phyloP scores from a whole-genome alignment of 2,113 vertebrate genomes.

The Nestor notabilis region DNA sequence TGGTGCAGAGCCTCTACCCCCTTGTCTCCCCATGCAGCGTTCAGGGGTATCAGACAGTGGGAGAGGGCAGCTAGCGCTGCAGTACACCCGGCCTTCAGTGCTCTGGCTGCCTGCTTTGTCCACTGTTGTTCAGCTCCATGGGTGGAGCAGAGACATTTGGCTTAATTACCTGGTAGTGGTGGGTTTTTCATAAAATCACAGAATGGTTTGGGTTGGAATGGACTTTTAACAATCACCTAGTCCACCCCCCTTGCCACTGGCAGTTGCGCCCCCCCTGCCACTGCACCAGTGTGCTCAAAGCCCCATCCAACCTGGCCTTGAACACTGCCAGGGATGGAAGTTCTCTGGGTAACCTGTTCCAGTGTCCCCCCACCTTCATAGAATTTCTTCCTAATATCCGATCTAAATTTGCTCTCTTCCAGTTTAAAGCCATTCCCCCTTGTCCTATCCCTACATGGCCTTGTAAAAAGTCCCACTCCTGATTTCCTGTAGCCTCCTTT shows the following conservation, averaged over 20 bases:
- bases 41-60: accelerated
- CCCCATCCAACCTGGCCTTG: background rate
- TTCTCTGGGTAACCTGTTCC: background rate
- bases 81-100: accelerated
- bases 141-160: accelerated
- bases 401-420: background rate
- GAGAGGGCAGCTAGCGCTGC: background rate
- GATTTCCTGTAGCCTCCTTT: background rate
- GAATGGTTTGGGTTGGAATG: background rate
- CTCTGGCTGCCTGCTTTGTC: background rate
- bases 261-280: background rate
- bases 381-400: background rate
- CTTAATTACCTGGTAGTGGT: too few relatives aligned
- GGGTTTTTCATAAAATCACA: background rate
- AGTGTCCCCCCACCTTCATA: background rate
- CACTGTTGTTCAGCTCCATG: background rate
- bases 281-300: background rate
- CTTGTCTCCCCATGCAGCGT: accelerated
- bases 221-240: background rate
- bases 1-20: background rate
- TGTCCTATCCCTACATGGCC: background rate
- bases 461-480: background rate
- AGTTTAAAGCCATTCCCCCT: background rate
- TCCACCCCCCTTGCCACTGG: background rate
- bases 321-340: background rate